phyloP scores from a whole-genome alignment of 2,113 vertebrate genomes.

The Cryptotis parvus region DNA sequence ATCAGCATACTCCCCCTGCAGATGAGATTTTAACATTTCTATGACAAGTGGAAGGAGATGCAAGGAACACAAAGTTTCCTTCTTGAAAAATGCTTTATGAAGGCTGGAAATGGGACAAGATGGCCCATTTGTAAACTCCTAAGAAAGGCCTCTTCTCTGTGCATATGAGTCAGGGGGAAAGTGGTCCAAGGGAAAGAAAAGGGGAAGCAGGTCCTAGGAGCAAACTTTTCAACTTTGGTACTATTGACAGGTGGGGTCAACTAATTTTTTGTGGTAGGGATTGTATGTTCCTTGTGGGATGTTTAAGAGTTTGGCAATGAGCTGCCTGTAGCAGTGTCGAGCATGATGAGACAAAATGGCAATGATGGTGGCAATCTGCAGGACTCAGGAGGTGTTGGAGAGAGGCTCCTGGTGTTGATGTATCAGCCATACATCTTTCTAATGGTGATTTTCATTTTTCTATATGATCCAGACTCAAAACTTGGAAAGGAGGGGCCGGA shows the following conservation, averaged over 20 bases:
- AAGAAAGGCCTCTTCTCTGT: not conserved
- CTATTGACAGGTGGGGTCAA: not conserved
- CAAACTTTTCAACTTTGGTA: not conserved
- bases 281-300: no score
- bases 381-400: not conserved
- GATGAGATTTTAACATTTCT: not conserved
- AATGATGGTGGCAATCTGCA: not conserved
- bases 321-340: accelerated
- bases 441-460: not conserved
- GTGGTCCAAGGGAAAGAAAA: not conserved
- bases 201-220: accelerated
- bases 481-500: no score
- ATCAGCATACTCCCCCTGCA: not conserved
- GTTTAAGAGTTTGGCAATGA: no score
- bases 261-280: not conserved
- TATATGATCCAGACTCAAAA: not conserved
- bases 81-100: not conserved
- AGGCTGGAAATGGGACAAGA: not conserved
- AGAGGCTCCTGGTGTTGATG: not conserved
- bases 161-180: not conserved
- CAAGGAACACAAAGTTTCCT: not conserved
- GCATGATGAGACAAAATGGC: not conserved
- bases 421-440: not conserved
- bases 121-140: not conserved
- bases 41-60: not conserved